Evolutionary conservation across 2,888 invertebrate genomes (phyloP).

Genomic region (Thymelicus sylvestris): DNA sequence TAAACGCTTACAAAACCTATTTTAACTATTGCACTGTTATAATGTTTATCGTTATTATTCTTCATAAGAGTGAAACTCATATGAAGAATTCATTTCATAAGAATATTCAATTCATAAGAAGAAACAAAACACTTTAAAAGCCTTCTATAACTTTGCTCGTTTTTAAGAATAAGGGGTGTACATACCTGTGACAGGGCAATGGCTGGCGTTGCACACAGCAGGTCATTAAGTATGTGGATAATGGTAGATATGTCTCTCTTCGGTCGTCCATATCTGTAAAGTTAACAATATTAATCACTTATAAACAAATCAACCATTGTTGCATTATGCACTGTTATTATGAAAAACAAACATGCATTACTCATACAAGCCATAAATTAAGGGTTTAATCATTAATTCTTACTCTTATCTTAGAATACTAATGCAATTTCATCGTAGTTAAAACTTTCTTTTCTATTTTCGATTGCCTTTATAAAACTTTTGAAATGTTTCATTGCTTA

Average conservation of each 20-base stretch:
- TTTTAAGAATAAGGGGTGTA: no score
- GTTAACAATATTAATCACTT: neutral
- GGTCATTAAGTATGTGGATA: conserved; percentile 97
- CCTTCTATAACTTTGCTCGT: no score
- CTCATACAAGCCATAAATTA: neutral
- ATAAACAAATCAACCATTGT: neutral
- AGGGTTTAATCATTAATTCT: neutral
- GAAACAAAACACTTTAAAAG: no score
- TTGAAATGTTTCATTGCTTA: no score
- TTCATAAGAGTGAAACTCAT: no score
- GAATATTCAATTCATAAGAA: no score
- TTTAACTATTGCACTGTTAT: no score
- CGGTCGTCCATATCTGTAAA: conserved; percentile 91
- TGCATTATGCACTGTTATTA: no score
- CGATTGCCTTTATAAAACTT: neutral
- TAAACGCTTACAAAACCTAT: no score
- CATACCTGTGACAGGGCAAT: conserved; percentile 82
- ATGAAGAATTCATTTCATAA: no score
- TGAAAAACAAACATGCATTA: neutral
- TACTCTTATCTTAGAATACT: neutral
- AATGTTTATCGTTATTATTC: no score
- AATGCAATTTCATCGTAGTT: neutral
- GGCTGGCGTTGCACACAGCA: conserved; percentile 94
- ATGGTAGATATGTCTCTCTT: conserved; percentile 97
- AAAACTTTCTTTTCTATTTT: neutral